Evolutionary conservation across 2,113 vertebrate genomes (phyloP).

Genomic region (Coturnix japonica): DNA sequence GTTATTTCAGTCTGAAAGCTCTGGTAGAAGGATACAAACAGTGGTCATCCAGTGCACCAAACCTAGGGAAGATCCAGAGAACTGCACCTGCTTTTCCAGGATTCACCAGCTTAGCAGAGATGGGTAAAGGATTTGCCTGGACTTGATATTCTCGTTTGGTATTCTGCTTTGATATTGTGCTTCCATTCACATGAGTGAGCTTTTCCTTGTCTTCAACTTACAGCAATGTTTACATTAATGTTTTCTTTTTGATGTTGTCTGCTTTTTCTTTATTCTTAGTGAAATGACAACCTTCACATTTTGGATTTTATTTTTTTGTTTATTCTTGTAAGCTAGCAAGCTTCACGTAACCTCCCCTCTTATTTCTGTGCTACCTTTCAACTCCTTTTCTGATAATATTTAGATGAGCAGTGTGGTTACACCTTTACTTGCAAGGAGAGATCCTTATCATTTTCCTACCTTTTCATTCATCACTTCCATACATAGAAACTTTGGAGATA

Average conservation of each 20-base stretch:
- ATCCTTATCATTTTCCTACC: background rate
- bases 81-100: slow-evolving; percentile 88
- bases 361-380: background rate
- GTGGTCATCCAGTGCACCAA: slow-evolving; percentile 93
- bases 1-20: slow-evolving; percentile 81
- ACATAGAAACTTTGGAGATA: background rate
- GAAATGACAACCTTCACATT: background rate
- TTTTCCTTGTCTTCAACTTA: background rate
- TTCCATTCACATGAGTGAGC: background rate
- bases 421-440: background rate
- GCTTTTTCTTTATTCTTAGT: background rate
- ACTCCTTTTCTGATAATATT: background rate
- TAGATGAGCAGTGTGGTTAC: background rate
- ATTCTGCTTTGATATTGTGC: background rate
- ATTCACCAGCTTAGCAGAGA: slow-evolving; percentile 92
- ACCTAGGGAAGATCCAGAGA: slow-evolving; percentile 90
- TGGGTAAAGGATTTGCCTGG: slow-evolving; percentile 78
- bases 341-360: background rate
- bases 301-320: background rate
- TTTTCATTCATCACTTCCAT: background rate
- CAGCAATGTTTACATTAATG: background rate
- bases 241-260: background rate
- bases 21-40: slow-evolving; percentile 90
- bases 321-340: background rate
- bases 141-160: background rate